A percentile compares a stretch with the other conserved stretches of the same genome.
phyloP scores from a whole-genome alignment of 2,888 invertebrate species.

The Plagodis pulveraria region DNA sequence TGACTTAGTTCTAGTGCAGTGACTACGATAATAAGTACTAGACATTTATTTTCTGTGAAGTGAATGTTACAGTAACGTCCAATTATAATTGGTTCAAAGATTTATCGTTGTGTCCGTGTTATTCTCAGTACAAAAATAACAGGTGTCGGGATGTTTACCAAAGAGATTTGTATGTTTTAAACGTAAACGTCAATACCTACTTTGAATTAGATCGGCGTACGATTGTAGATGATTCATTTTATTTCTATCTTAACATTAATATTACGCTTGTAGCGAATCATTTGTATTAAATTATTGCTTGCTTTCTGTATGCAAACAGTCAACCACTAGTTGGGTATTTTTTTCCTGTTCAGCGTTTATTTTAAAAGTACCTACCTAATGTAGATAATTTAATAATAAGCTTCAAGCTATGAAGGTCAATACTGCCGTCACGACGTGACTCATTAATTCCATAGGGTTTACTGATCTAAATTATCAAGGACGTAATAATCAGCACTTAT shows the following conservation, averaged over 20 bases:
- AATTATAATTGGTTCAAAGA: neutral
- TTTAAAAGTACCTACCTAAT: slow-evolving; percentile 6
- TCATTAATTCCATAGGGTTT: slow-evolving; percentile 18
- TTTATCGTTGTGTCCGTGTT: slow-evolving; percentile 14
- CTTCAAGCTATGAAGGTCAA: slow-evolving; percentile 17
- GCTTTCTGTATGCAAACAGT: neutral
- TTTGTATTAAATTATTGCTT: neutral
- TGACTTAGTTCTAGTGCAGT: slow-evolving; percentile 28
- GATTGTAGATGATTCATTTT: slow-evolving; percentile 10
- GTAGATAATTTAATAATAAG: slow-evolving; percentile 6
- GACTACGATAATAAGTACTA: slow-evolving; percentile 5
- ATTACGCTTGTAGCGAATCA: slow-evolving; percentile 1
- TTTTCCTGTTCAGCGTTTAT: slow-evolving; percentile 17
- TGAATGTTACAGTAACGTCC: slow-evolving; percentile 10
- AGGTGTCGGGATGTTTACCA: slow-evolving; percentile 31
- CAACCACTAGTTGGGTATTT: neutral
- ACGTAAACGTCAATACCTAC: slow-evolving; percentile 32
- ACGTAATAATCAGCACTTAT: slow-evolving; percentile 18
- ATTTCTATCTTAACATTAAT: slow-evolving; percentile 5
- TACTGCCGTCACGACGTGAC: slow-evolving; percentile 19
- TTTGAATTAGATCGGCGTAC: slow-evolving; percentile 26
- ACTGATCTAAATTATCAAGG: slow-evolving; percentile 24
- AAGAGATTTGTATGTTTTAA: slow-evolving; percentile 23
- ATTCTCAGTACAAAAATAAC: slow-evolving; percentile 23
- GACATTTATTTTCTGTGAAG: slow-evolving; percentile 8